phyloP scores from a whole-genome alignment of 2,888 invertebrate genomes.

The Acronicta leporina region DNA sequence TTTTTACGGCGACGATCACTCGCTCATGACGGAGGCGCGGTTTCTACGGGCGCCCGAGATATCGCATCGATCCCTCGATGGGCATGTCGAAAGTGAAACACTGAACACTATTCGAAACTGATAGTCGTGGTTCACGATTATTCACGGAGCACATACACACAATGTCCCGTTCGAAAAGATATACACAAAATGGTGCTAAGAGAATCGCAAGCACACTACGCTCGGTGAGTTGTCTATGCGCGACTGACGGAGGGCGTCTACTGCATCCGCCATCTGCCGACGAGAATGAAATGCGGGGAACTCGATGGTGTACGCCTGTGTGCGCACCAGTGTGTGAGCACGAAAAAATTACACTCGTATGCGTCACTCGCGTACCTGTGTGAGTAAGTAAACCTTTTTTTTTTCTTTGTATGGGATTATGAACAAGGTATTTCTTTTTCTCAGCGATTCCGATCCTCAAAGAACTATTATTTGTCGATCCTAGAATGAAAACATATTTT shows the following conservation, averaged over 20 bases:
- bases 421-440: constrained; percentile 80
- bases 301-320: constrained; percentile 71
- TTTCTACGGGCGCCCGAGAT: constrained; percentile 87
- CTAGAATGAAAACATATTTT: constrained; percentile 49
- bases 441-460: constrained; percentile 68
- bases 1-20: constrained; percentile 88
- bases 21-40: constrained; percentile 89
- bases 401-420: constrained; percentile 83
- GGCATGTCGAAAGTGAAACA: constrained; percentile 85
- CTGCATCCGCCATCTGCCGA: constrained; percentile 89
- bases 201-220: constrained; percentile 78
- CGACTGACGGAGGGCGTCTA: constrained; percentile 87
- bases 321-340: constrained; percentile 69
- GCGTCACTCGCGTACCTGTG: constrained; percentile 70
- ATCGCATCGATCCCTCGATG: constrained; percentile 85
- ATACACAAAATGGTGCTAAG: constrained; percentile 88
- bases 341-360: constrained; percentile 72
- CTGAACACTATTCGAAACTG: constrained; percentile 72
- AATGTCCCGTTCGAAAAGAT: constrained; percentile 87
- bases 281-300: constrained; percentile 87
- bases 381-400: constrained; percentile 82
- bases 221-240: constrained; percentile 87
- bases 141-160: constrained; percentile 87
- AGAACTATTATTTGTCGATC: constrained; percentile 58
- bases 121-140: constrained; percentile 77